Evolutionary conservation across 2,113 vertebrate species (phyloP), one percentile per base, ranked within the genome.

Genomic region (Spilogale gracilis): DNA sequence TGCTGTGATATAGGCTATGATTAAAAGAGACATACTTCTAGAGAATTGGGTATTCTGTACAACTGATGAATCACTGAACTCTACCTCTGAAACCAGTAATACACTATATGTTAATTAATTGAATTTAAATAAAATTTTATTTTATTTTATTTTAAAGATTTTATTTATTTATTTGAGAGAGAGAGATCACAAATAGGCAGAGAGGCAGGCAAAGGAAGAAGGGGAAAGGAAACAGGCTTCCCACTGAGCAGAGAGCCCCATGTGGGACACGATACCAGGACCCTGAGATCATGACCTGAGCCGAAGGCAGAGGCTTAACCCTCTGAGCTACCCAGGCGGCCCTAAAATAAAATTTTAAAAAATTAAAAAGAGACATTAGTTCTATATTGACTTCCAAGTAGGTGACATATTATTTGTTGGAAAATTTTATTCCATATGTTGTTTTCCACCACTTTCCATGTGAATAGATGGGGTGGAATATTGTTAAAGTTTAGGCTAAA

Each of bases 11-110:
- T 71, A 58, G 48, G n/a, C 45, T 79, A 48, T 95, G 95, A n/a
- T 94, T 93, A 69, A 92, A 97, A 87, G 60, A 85, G 13, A 69
- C 5, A 74, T 67, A 61, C 30, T 91, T 91, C 73, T 89, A 60
- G 8, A 69, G 63, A 14, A n/a, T 16, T 69, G 67, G 7, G 16
- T n/a, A 16, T 69, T 69, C 18, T 4, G n/a, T 18, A 32, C 65
- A n/a, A 69, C 16, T 69, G 32, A 69, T 69, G 32, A 69, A 69
- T 69, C 65, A 69, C 65, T 69, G 32, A 69, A n/a, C 65, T 69
- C 32, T n/a, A 69, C 16, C 65, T n/a, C 65, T 69, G 65, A 69
- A n/a, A 69, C 65, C n/a, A 69, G 18, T n/a, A 69, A n/a, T n/a
- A 18, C 16, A 69, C 38, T 38, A 38, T 38, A 38, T 38, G 38